phyloP scores from a whole-genome alignment of 2,888 invertebrate species.

The Drosophila nr. fundita region DNA sequence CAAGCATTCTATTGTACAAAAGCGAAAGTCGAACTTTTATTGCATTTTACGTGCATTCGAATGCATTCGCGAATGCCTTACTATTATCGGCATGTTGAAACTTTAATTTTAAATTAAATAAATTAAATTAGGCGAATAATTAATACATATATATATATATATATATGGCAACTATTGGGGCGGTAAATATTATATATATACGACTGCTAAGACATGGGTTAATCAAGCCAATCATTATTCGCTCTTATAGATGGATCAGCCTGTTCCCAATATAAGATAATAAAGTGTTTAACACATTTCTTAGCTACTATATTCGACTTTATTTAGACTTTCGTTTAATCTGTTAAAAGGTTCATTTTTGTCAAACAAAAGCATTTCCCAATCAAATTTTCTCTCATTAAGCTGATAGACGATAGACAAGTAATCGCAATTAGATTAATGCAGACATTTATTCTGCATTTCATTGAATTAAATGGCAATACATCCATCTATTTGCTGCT shows the following conservation, averaged over 20 bases:
- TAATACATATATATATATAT: no score
- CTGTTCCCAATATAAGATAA: background rate
- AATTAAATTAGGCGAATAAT: no score
- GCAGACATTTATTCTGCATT: constrained; percentile 4
- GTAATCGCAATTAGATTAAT: constrained; percentile 11
- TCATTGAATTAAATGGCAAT: background rate
- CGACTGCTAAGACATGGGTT: rapidly evolving
- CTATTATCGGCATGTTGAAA: background rate
- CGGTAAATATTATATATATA: background rate
- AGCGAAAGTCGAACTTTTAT: background rate
- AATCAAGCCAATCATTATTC: background rate
- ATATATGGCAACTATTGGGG: no score
- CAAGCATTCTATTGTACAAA: background rate
- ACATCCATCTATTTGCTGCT: background rate
- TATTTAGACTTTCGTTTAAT: background rate
- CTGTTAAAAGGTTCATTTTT: background rate
- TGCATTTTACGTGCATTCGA: background rate
- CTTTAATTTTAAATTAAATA: no score
- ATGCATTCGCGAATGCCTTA: background rate
- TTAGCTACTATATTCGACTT: background rate
- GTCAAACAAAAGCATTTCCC: background rate
- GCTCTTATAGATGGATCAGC: background rate
- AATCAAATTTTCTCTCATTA: background rate
- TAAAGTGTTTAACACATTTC: background rate
- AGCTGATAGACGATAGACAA: background rate